Percentiles rank a stretch among this genome's conserved stretches.
These are phyloP conservation scores for Puntigrus tetrazona DNA, from an alignment of 2,113 vertebrate species.

Conservation along the genomic window DNA sequence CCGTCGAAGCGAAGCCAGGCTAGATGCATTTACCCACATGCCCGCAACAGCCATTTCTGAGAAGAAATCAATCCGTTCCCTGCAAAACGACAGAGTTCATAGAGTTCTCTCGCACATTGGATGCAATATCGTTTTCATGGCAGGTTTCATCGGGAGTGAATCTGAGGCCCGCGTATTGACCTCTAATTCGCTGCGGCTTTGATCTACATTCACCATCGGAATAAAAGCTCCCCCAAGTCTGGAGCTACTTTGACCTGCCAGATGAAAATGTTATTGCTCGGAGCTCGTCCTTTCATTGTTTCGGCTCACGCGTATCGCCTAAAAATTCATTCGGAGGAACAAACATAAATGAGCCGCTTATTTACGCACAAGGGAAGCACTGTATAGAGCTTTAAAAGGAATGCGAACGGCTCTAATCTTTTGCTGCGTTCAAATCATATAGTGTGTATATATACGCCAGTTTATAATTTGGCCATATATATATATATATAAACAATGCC, in stretches of 20 bases:
- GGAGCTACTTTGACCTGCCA: neutral
- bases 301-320: neutral
- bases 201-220: neutral
- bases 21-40: neutral
- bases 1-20: neutral
- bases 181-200: neutral
- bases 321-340: neutral
- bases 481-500: too few species aligned
- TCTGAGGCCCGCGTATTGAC: neutral
- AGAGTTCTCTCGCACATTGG: neutral
- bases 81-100: conserved; percentile 1
- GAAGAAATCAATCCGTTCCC: conserved; percentile 22
- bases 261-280: neutral
- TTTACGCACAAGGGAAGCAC: neutral
- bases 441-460: too few species aligned
- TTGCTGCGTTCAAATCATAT: too few species aligned
- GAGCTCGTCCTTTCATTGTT: neutral
- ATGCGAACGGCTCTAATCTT: too few species aligned
- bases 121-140: neutral
- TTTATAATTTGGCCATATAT: too few species aligned
- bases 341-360: neutral
- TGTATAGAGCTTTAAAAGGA: too few species aligned
- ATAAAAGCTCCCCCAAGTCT: neutral
- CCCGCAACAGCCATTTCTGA: neutral
- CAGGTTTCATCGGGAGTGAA: neutral